phyloP scores from a whole-genome alignment of 2,113 vertebrate species.

The Desmodus rotundus region DNA sequence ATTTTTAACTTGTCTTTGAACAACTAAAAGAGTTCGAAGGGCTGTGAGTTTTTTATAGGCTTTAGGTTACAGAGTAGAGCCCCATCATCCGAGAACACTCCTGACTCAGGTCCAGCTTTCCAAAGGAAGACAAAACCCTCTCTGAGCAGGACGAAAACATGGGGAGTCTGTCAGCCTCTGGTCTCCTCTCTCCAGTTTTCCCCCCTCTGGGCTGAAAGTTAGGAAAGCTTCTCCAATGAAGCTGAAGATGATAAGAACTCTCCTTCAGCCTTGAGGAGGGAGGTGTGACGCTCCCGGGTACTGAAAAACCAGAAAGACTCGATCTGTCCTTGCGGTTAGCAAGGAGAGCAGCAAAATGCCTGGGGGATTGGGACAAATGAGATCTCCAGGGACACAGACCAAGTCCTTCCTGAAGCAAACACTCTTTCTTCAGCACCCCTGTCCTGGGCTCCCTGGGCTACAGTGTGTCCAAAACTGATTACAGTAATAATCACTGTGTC shows the following conservation, averaged over 20 bases:
- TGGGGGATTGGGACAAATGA: not conserved
- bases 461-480: not conserved
- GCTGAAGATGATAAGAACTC: not conserved
- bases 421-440: not conserved
- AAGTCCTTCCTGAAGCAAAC: not conserved
- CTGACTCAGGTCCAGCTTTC: not conserved
- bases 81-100: not conserved
- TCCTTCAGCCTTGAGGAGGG: not conserved
- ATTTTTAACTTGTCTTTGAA: conserved; percentile 65
- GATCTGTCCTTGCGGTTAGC: not conserved
- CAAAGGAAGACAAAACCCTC: not conserved
- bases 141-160: not conserved
- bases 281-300: not conserved
- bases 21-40: not conserved
- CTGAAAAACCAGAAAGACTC: not conserved
- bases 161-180: not conserved
- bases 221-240: not conserved
- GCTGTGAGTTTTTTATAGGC: not conserved
- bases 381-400: not conserved
- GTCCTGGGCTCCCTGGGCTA: not conserved
- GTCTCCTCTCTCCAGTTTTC: not conserved
- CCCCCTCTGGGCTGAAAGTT: not conserved
- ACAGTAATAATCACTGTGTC: too few relatives aligned
- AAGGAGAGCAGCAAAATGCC: not conserved
- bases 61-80: not conserved